phyloP scores from a whole-genome alignment of 2,113 vertebrate species.

The Otocyon megalotis region DNA sequence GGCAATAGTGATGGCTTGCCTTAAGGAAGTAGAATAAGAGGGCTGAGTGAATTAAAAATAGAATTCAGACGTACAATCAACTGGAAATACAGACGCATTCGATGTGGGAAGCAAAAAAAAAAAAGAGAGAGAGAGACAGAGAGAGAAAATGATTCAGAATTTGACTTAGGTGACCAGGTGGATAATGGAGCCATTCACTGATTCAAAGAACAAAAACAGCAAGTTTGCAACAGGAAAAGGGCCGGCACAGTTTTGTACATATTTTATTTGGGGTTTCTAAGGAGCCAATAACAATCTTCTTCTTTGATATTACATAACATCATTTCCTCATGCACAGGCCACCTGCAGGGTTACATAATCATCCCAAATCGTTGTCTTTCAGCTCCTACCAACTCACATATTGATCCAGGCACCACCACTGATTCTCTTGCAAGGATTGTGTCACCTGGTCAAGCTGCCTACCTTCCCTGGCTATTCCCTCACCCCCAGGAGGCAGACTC shows the following conservation, averaged over 20 bases:
- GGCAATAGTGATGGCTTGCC: neutral
- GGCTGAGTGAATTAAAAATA: neutral
- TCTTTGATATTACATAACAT: neutral
- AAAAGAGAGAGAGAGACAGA: neutral
- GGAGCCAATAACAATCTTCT: neutral
- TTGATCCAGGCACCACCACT: too few relatives aligned
- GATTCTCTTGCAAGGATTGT: neutral
- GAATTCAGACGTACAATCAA: neutral
- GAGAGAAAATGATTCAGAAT: neutral
- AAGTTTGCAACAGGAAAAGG: neutral
- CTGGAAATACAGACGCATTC: neutral
- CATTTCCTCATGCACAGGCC: neutral
- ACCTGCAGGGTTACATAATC: neutral
- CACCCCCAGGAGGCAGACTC: neutral
- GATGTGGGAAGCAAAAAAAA: neutral
- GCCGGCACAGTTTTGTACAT: neutral
- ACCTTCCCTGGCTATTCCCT: neutral
- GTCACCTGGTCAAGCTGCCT: neutral
- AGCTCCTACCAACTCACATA: neutral
- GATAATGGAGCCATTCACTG: neutral
- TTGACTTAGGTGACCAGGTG: neutral
- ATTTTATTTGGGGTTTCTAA: neutral
- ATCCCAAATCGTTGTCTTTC: neutral
- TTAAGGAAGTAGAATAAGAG: neutral
- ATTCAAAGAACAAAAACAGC: constrained; percentile 8